Percentiles rank a stretch among this genome's conserved stretches.
phyloP scores from a whole-genome alignment of 2,888 invertebrate species.

The Melanargia galathea region DNA sequence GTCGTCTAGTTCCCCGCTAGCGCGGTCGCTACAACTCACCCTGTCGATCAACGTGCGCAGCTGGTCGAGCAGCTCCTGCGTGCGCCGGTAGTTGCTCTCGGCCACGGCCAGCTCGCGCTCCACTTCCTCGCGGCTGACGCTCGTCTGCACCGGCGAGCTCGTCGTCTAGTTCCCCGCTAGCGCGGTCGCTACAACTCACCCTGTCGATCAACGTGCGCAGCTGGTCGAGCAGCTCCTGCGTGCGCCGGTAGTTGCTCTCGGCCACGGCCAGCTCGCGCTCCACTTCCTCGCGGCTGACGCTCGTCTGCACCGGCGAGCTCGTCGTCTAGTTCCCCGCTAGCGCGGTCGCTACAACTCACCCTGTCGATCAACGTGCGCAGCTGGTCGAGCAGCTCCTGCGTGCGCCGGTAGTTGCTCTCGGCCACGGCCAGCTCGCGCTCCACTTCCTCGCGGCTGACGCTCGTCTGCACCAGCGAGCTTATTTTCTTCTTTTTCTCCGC shows the following conservation, averaged over 20 bases:
- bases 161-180: not conserved
- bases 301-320: conserved; percentile 42
- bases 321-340: conserved; percentile 27
- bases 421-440: conserved; percentile 40
- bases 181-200: conserved; percentile 48
- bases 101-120: not conserved
- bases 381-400: conserved; percentile 49
- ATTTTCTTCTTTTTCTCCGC: conserved; percentile 30
- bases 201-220: conserved; percentile 59
- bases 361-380: conserved; percentile 59
- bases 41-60: conserved; percentile 59
- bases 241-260: conserved; percentile 34
- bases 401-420: conserved; percentile 55
- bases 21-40: conserved; percentile 47
- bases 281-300: conserved; percentile 43
- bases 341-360: conserved; percentile 48
- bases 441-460: conserved; percentile 43
- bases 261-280: not conserved
- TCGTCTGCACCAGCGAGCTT: conserved; percentile 44
- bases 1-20: too few relatives aligned
- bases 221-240: conserved; percentile 49
- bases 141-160: too few relatives aligned
- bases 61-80: conserved; percentile 49
- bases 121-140: not conserved
- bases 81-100: conserved; percentile 29